Conservation (phyloP, 53 echinoderm and acorn worm genomes). For the Henricia sp. region DNA sequence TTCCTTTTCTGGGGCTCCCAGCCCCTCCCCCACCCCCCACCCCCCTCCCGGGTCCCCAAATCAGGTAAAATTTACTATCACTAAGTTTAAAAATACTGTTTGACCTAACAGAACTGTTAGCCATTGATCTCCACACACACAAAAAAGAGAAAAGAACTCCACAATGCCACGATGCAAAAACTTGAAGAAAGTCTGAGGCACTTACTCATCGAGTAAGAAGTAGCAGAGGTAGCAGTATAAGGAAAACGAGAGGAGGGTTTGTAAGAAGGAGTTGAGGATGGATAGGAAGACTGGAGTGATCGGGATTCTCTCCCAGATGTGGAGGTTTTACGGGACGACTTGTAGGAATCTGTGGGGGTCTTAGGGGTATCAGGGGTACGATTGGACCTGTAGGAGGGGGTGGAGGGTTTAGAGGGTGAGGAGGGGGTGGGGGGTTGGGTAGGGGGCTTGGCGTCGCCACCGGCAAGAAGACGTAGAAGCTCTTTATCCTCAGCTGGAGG, state of each 20-base stretch:
- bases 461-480: conserved; percentile 44
- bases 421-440: background rate
- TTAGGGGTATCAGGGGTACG: conserved; percentile 53
- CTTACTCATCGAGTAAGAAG: conserved; percentile 53
- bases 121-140: background rate
- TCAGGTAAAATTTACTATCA: too few relatives aligned
- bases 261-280: conserved; percentile 9
- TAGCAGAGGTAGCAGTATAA: conserved; percentile 3
- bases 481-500: conserved; percentile 40
- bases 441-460: conserved; percentile 26
- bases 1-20: too few relatives aligned
- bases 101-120: too few relatives aligned
- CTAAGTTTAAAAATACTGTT: too few relatives aligned
- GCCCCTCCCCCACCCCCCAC: too few relatives aligned
- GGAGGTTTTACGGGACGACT: conserved; percentile 30
- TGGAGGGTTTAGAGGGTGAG: conserved; percentile 27
- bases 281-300: conserved; percentile 20
- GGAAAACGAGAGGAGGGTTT: conserved; percentile 42
- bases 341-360: conserved; percentile 42
- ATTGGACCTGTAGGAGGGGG: conserved; percentile 31
- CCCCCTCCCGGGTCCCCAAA: too few relatives aligned
- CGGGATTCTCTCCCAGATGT: conserved; percentile 25
- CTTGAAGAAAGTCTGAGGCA: background rate
- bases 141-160: background rate
- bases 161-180: conserved; percentile 51